Base-by-base conservation (phyloP, 2,113 vertebrate genomes). In the Sinocyclocheilus anshuiensis region DNA sequence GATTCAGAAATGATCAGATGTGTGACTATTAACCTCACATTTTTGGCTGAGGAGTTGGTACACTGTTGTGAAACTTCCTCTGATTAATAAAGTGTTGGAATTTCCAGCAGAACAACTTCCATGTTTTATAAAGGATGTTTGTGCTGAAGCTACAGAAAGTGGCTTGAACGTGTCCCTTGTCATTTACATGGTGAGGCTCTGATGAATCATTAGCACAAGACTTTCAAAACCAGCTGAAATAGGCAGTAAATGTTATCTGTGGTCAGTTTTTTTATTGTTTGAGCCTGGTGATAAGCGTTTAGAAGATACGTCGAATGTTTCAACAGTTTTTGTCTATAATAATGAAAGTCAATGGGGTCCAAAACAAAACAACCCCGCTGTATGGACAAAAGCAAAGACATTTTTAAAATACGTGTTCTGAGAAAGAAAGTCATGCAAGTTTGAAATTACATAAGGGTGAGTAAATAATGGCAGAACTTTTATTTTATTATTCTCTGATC, bases 51-150 rank as follows among this genome's bases (percentile, higher is more conserved):
- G 42, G 81, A 84, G 22, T 55, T 67, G 75, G 65, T 72, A 15
- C 33, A 50, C 61, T 87, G 59, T 89, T 89, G 50, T 87, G 88
- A 74, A 89, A 89, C 85, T 87, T 89, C 88, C 88, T 77, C 71
- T 87, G 85, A 89, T 84, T 86, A 71, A 75, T 85, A 89, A 89
- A 88, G 76, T 77, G 57, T 65, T 84, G 72, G 50, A 87, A 67
- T 87, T 53, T 53, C 61, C 61, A 84, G 24, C 67, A 84, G 63
- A 71, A 83, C 20, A 18, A 86, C 79, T 83, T 74, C 71, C 77
- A 87, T 84, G n/a, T 36, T 81, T 69, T 57, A 75, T 26, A 33
- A 85, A 57, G 50, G 12, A 29, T 36, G 48, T 89, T 71, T 76
- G 39, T 77, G 72, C 86, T 89, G 78, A 79, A 67, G 72, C 78